Conservation (phyloP, 2,797 vertebrate genomes). For the Sylvia borin region DNA sequence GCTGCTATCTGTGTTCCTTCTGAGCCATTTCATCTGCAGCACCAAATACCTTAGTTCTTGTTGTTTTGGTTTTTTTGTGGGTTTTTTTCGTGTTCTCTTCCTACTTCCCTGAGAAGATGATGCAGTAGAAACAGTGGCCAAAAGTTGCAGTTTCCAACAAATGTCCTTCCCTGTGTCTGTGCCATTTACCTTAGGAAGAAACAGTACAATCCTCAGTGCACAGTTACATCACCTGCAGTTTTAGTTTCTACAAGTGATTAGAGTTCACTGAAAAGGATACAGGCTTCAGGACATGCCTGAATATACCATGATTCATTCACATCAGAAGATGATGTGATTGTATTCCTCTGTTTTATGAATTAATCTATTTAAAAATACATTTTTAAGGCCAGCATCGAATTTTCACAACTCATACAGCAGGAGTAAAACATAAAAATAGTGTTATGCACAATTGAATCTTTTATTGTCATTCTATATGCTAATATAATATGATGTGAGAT, state of each 20-base stretch:
- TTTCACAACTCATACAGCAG: background rate
- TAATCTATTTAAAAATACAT: background rate
- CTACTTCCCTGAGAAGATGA: background rate
- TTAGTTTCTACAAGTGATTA: background rate
- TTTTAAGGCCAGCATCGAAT: background rate
- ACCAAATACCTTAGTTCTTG: background rate
- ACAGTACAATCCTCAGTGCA: background rate
- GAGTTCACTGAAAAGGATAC: background rate
- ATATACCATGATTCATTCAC: background rate
- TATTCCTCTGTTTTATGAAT: background rate
- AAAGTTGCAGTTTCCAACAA: background rate
- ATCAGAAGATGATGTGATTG: background rate
- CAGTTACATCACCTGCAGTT: background rate
- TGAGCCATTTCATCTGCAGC: background rate
- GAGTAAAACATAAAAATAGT: background rate
- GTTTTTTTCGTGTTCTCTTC: background rate
- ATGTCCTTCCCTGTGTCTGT: background rate
- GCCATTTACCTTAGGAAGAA: background rate
- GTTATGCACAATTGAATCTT: background rate
- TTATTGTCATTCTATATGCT: background rate
- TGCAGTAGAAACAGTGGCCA: background rate
- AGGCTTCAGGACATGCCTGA: background rate
- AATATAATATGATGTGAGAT: background rate
- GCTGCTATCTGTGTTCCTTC: background rate
- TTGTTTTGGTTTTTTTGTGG: background rate